Base-by-base conservation (phyloP, 2,797 vertebrate genomes). In the Urocyon cinereoargenteus region DNA sequence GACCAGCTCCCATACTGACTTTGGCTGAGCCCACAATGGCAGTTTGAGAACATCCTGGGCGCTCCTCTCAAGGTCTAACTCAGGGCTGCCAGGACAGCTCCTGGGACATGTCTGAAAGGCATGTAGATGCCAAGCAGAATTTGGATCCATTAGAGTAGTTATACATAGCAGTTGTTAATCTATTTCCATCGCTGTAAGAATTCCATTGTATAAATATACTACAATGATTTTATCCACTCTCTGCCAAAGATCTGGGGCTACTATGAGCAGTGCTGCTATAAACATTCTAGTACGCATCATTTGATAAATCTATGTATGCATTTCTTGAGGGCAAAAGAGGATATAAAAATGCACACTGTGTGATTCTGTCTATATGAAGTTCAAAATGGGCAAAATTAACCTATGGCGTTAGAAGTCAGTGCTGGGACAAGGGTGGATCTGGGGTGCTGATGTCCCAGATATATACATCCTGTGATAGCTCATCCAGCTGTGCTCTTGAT, bases 401-500 rank as follows among this genome's bases (percentile, higher is more conserved):
- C 77, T 2, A 1, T 0, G 2, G 5, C 26, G 5, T 34, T 34
- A 14, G 24, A 64, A 72, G 40, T 40, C 19, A 0, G 19, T 21
- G n/a, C 9, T 4, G 3, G 26, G 14, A 3, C 5, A 4, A 0
- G 2, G 0, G 16, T 13, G 13, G 16, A 2, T 62, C 31, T 4
- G n/a, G 36, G n/a, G 31, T 73, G 34, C 36, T 51, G 59, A 28
- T 40, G 8, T 19, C 62, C n/a, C n/a, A 19, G 26, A 28, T 31
- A 11, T 21, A 19, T 8, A 11, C 55, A 61, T 24, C 51, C 59
- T 51, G 51, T 19, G 21, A 7, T 13, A 49, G 64, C 26, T 55
- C 26, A 75, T 53, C 51, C 40, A 62, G 26, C 24, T 62, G 0
- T 64, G n/a, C 7, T 83, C 62, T 40, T n/a, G 11, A 22, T 19